phyloP scores from a whole-genome alignment of 2,888 invertebrate genomes.

The Lordiphosa andalusiaca region DNA sequence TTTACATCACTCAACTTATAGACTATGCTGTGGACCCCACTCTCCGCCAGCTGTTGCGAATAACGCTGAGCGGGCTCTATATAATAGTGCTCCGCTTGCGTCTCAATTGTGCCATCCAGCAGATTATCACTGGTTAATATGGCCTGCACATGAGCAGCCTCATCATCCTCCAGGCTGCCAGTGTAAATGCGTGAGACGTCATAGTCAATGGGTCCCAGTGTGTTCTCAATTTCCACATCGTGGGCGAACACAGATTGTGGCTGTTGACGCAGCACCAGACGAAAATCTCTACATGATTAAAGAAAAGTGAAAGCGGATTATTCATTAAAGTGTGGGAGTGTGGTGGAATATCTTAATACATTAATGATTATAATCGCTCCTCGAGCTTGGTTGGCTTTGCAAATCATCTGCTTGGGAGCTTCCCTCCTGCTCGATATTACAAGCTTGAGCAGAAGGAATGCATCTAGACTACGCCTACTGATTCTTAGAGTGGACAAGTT shows the following conservation, averaged over 20 bases:
- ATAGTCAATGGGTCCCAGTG: conserved; percentile 85
- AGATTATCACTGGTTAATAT: conserved; percentile 92
- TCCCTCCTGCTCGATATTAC: no score
- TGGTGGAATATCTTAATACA: no score
- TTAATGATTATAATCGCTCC: no score
- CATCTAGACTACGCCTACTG: no score
- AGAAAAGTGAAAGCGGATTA: neutral
- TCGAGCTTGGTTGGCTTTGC: no score
- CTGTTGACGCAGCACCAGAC: conserved; percentile 87
- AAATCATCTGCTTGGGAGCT: no score
- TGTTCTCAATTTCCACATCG: conserved; percentile 88
- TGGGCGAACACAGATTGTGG: conserved; percentile 87
- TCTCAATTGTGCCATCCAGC: conserved; percentile 93
- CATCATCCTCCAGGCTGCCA: conserved; percentile 91
- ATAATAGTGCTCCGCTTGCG: conserved; percentile 89
- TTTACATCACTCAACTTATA: conserved; percentile 90
- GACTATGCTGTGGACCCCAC: conserved; percentile 89
- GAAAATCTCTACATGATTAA: conserved; percentile 85
- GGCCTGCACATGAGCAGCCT: conserved; percentile 90
- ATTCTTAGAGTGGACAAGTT: no score
- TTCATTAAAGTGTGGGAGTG: conserved; percentile 1
- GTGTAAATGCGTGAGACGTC: conserved; percentile 88
- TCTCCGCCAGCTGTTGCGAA: conserved; percentile 81
- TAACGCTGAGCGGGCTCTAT: conserved; percentile 84
- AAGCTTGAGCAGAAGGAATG: no score